Base-by-base conservation (phyloP, 2,888 invertebrate genomes). In the Ormyrus rosae region DNA sequence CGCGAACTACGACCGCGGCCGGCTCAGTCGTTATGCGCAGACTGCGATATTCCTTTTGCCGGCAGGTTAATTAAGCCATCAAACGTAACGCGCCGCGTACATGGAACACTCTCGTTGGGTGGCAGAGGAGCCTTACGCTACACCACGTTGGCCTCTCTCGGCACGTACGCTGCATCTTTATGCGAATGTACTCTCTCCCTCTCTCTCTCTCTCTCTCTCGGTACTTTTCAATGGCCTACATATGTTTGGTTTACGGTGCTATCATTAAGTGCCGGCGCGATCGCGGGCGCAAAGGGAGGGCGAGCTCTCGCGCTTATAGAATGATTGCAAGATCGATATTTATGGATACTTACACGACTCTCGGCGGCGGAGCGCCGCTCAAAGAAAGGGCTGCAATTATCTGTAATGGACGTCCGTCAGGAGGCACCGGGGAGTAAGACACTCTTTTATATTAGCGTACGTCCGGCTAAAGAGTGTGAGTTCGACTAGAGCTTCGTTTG, bases 251-350 rank as follows among this genome's bases (percentile, higher is more conserved):
- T 70, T 70, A 60, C 34, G 34, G 11, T 34, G 13, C 11, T 48
- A 45, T 63, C 46, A 73, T 68, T 51, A 68, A 60, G 48, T 76
- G 53, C 63, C 56, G 50, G 53, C 64, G 11, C 64, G 61, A 55
- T 9, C 1, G 56, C 19, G 19, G 19, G 19, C 19, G 19, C 19
- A 19, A 19, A 19, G 58, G 74, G 63, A 19, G 55, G 50, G n/a
- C 63, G 56, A 50, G 70, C 46, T 19, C 19, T 19, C 64, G 19
- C 10, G 73, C 73, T 79, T 79, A 79, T 79, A 74, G 74, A 69
- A 74, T 69, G 69, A 79, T 74, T 74, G 69, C 60, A 64, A 64
- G 70, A 79, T 74, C 74, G 61, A 74, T 79, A 74, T 79, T 79
- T 74, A 63, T 58, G 72, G 72, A 61, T 61, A 61, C 67, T 78